Base-by-base conservation (phyloP, 92 coral and sea anemone species). In the Umimayanthus kanabou region DNA sequence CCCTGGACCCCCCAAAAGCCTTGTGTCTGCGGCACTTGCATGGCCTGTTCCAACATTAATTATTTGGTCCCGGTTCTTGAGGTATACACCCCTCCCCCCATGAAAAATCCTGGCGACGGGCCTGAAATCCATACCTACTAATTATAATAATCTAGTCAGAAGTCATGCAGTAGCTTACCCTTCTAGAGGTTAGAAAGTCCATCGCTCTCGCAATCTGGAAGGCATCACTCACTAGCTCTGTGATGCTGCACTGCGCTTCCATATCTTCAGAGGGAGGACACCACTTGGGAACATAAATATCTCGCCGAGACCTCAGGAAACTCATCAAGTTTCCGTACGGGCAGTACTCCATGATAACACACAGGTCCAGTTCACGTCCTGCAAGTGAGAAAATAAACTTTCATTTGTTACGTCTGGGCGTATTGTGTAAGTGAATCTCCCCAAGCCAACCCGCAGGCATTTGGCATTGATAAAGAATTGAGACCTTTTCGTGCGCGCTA, bases 121-220 rank as follows among this genome's bases (percentile, higher is more conserved):
- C n/a, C n/a, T n/a, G n/a, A n/a, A n/a, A 3, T n/a, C 37, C 37
- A 33, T 33, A 33, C 37, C 37, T 33, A 33, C n/a, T n/a, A n/a
- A n/a, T n/a, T 30, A 4, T 77, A 37, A 20, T 39, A 40, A 30
- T 22, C 26, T 26, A 11, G 42, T 30, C 29, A 49, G 14, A 23
- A 25, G 22, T 70, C n/a, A 6, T 53, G 69, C 61, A 9, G 79
- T 33, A 28, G 9, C 84, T 87, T 69, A 96, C 98, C 95, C 90
- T 85, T 89, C 98, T 87, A 39, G 98, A 93, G 26, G 90, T 83
- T 39, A 96, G 91, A 82, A 96, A 96, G 33, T 96, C 98, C 98
- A 96, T 96, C 79, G 94, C 98, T 80, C 96, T 91, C 28, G 98
- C 98, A 61, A 96, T 91, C 83, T 96, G 98, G 84, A 89, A 94